Evolutionary conservation across 2,113 vertebrate genomes (phyloP).

Genomic region (Pica pica): DNA sequence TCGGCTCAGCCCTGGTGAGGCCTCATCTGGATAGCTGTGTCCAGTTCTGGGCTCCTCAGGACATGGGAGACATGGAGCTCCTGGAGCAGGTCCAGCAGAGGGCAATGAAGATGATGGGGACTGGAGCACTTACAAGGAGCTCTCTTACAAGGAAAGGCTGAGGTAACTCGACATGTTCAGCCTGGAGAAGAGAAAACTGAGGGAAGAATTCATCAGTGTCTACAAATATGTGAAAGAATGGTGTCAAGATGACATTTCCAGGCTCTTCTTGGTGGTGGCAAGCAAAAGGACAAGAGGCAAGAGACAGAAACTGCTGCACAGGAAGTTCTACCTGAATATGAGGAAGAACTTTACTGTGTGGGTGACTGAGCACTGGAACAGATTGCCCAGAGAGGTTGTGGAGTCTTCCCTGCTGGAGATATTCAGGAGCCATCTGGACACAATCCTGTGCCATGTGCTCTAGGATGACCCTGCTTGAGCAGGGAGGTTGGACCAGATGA

Average conservation of each 20-base stretch:
- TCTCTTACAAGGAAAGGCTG: background rate
- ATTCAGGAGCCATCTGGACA: background rate
- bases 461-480: background rate
- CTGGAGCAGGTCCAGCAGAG: background rate
- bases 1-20: background rate
- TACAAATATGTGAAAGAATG: no score
- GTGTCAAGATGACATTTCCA: background rate
- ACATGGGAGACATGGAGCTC: background rate
- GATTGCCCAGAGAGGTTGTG: background rate
- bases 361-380: background rate
- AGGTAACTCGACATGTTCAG: background rate
- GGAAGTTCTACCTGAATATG: background rate
- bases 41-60: background rate
- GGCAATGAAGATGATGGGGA: background rate
- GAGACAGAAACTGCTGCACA: background rate
- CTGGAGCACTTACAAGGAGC: background rate
- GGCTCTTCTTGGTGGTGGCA: background rate
- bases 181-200: background rate
- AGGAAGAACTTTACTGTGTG: background rate
- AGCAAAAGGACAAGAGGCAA: background rate
- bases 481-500: background rate
- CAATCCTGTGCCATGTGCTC: background rate
- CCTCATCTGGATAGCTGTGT: background rate
- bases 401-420: background rate
- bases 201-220: background rate